Conservation (phyloP, 2,113 vertebrate species). For the Phalacrocorax brasilianus region DNA sequence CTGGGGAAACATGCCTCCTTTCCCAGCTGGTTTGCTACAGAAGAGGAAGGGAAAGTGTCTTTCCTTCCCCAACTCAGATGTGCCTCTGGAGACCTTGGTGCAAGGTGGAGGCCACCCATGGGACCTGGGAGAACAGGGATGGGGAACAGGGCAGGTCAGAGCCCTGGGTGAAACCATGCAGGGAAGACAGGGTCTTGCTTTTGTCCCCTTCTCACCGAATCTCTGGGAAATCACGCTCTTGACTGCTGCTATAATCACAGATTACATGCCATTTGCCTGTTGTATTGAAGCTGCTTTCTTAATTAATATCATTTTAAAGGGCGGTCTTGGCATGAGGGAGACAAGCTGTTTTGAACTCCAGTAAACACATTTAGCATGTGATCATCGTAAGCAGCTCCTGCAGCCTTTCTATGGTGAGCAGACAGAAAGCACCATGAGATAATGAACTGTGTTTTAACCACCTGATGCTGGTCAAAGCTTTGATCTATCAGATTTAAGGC, state of each 20-base stretch:
- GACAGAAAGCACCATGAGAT: not conserved
- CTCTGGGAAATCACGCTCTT: not conserved
- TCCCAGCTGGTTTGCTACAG: not conserved
- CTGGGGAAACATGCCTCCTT: not conserved
- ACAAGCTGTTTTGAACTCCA: slow-evolving; percentile 41
- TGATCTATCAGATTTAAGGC: not conserved
- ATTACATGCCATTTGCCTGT: slow-evolving; percentile 24
- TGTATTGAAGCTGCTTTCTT: slow-evolving; percentile 43
- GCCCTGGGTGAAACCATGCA: fast-evolving
- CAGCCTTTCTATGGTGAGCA: not conserved
- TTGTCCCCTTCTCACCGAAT: not conserved
- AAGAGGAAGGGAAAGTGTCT: not conserved
- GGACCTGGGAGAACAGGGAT: not conserved
- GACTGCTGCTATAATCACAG: slow-evolving; percentile 26
- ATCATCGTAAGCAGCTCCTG: not conserved
- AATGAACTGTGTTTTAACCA: slow-evolving; percentile 45
- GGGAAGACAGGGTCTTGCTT: not conserved
- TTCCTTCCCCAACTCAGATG: not conserved
- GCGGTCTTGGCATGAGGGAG: not conserved
- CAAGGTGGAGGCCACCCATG: fast-evolving
- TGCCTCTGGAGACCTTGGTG: not conserved
- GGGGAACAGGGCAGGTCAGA: not conserved
- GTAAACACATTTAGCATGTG: not conserved
- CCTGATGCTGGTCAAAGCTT: slow-evolving; percentile 53
- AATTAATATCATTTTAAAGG: slow-evolving; percentile 58